Conservation (phyloP, 2,888 invertebrate genomes). For the Crematogaster levior region DNA sequence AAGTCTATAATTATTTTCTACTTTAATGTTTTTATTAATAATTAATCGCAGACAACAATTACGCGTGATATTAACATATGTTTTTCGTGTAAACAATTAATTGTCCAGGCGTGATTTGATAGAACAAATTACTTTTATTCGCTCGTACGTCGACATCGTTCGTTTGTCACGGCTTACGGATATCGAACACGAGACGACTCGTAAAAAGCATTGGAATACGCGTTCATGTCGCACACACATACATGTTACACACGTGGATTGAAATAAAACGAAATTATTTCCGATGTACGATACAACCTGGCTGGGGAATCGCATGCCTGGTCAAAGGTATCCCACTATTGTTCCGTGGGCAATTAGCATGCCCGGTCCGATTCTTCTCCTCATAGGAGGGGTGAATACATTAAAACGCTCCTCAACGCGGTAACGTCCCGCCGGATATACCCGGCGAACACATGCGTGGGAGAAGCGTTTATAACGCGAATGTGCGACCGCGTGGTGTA, state of each 20-base stretch:
- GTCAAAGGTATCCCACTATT: conserved; percentile 75
- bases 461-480: conserved; percentile 60
- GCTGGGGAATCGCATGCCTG: conserved; percentile 67
- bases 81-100: background rate
- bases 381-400: conserved; percentile 75
- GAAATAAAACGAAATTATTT: conserved; percentile 67
- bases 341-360: conserved; percentile 78
- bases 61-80: background rate
- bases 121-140: background rate
- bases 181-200: conserved; percentile 8
- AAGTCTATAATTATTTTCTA: background rate
- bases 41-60: background rate
- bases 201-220: background rate
- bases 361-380: conserved; percentile 72
- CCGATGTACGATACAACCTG: conserved; percentile 67
- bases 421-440: conserved; percentile 70
- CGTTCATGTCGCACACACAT: conserved; percentile 8
- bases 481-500: conserved; percentile 53
- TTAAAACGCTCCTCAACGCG: conserved; percentile 68
- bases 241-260: conserved; percentile 11
- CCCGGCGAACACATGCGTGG: conserved; percentile 70
- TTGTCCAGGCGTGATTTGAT: background rate
- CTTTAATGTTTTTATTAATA: background rate
- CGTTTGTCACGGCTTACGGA: background rate
- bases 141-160: background rate